Percentiles rank a stretch among this genome's conserved stretches.
Conservation (phyloP, 2,113 vertebrate genomes). For the Oreochromis niloticus region DNA sequence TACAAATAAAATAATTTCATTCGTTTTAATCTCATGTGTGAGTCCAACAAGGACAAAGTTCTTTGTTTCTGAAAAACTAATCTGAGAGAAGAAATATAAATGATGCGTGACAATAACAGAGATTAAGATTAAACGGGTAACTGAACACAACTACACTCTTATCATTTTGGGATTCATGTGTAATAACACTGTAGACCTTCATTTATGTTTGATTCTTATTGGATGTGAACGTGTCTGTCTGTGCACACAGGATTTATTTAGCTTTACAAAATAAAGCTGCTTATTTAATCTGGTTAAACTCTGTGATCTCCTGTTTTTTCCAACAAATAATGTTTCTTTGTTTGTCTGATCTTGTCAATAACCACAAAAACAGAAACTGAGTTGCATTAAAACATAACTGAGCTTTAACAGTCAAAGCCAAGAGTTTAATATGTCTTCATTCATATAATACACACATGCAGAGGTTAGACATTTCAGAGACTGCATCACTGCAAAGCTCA, state of each 20-base stretch:
- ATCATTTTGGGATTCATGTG: background rate
- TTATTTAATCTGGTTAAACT: background rate
- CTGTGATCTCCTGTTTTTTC: background rate
- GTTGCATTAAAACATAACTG: background rate
- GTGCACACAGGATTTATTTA: background rate
- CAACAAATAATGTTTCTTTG: background rate
- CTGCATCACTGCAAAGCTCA: background rate
- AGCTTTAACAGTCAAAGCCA: background rate
- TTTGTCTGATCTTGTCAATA: background rate
- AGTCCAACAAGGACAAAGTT: background rate
- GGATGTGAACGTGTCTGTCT: background rate
- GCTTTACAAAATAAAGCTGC: background rate
- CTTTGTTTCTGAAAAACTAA: background rate
- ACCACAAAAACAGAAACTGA: fast-evolving
- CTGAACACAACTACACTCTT: background rate
- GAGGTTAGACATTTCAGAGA: background rate
- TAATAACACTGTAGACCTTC: background rate
- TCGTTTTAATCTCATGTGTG: background rate
- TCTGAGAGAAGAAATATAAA: background rate
- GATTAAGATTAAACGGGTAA: background rate
- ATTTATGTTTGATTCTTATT: background rate
- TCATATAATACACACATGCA: background rate
- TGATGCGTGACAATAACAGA: background rate
- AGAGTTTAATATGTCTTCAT: background rate
- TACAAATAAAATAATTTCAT: fast-evolving